A percentile compares a stretch with the other conserved stretches of the same genome.
Evolutionary conservation across 2,797 vertebrate genomes (phyloP).

Genomic region (Falco biarmicus): DNA sequence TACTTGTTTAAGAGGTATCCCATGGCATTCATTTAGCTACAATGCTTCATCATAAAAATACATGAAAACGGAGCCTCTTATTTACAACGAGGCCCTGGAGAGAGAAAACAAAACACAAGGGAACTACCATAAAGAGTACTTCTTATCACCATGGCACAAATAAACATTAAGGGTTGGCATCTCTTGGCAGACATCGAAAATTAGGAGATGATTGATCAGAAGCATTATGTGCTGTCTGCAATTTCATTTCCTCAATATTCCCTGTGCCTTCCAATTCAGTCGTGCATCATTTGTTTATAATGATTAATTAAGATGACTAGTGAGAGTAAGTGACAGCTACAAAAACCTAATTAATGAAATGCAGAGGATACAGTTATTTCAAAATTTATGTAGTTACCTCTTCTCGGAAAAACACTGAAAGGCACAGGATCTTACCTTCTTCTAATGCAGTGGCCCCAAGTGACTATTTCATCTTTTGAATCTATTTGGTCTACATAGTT

Average conservation of each 20-base stretch:
- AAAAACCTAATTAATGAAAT: constrained; percentile 32
- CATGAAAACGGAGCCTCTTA: constrained; percentile 72
- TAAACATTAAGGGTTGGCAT: constrained; percentile 54
- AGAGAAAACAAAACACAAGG: constrained; percentile 66
- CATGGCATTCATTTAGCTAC: constrained; percentile 72
- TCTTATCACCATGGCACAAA: constrained; percentile 65
- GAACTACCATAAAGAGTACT: constrained; percentile 64
- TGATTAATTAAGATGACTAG: constrained; percentile 49
- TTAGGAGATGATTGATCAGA: constrained; percentile 61
- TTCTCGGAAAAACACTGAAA: not conserved
- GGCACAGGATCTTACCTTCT: not conserved
- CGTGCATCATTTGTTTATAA: constrained; percentile 10
- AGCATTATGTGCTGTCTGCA: not conserved
- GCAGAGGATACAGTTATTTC: not conserved
- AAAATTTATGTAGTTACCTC: not conserved
- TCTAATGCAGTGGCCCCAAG: not conserved
- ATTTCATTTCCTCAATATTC: constrained; percentile 35
- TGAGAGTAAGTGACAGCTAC: constrained; percentile 2
- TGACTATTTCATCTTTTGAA: not conserved
- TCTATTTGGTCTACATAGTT: not conserved
- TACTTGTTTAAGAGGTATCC: constrained; percentile 71
- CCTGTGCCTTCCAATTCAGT: not conserved
- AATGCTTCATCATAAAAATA: constrained; percentile 69
- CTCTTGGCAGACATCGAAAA: constrained; percentile 59
- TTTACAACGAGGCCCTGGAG: constrained; percentile 65